phyloP scores from a whole-genome alignment of 2,113 vertebrate species.

The Coreoperca whiteheadi region DNA sequence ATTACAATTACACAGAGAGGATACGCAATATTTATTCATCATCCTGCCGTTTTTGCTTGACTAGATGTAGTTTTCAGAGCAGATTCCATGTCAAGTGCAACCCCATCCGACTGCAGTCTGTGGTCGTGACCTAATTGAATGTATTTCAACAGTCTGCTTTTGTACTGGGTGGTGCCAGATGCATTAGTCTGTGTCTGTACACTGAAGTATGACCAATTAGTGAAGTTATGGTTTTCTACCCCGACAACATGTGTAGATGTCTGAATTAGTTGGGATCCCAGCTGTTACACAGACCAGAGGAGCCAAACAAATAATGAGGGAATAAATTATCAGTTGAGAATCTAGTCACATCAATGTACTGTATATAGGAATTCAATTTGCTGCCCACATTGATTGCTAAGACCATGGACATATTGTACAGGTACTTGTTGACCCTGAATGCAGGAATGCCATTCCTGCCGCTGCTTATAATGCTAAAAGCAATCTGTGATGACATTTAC shows the following conservation, averaged over 20 bases:
- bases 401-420: background rate
- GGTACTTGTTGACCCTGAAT: background rate
- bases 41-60: background rate
- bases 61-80: background rate
- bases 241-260: slow-evolving; percentile 56
- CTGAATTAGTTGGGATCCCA: slow-evolving; percentile 60
- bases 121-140: slow-evolving; percentile 33
- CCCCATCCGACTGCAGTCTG: slow-evolving; percentile 1
- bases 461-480: background rate
- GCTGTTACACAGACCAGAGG: slow-evolving; percentile 44
- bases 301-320: slow-evolving; percentile 45
- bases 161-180: slow-evolving; percentile 35
- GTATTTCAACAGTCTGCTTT: slow-evolving; percentile 17
- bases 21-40: slow-evolving; percentile 12
- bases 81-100: slow-evolving; percentile 12
- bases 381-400: background rate
- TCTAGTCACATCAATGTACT: slow-evolving; percentile 11
- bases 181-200: slow-evolving; percentile 54
- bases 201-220: slow-evolving; percentile 73
- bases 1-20: background rate
- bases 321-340: slow-evolving; percentile 8
- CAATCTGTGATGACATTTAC: background rate
- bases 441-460: background rate
- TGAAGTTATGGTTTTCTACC: slow-evolving; percentile 46
- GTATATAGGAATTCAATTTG: background rate